Evolutionary conservation across 2,888 invertebrate genomes (phyloP).

Genomic region (Hirtodrosophila histrioides): DNA sequence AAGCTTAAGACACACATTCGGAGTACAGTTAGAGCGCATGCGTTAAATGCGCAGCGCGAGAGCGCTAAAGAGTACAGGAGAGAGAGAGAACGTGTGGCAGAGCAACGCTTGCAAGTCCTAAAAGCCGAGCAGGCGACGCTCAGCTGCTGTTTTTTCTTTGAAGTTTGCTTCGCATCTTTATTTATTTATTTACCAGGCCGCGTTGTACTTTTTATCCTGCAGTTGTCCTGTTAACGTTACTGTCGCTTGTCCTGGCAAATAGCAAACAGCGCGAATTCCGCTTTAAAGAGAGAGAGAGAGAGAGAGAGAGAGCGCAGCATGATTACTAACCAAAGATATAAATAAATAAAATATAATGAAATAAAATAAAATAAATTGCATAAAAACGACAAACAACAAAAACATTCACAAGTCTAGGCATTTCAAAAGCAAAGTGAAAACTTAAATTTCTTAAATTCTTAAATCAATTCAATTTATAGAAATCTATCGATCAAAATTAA

Average conservation of each 20-base stretch:
- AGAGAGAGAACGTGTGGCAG: slow-evolving; percentile 3
- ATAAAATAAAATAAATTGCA: too few species aligned
- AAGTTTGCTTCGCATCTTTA: slow-evolving; percentile 73
- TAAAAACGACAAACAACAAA: background rate
- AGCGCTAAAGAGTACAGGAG: slow-evolving; percentile 8
- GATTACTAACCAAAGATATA: too few species aligned
- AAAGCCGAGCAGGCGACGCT: slow-evolving; percentile 21
- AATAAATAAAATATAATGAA: too few species aligned
- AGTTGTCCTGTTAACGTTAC: slow-evolving; percentile 9
- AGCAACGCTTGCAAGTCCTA: slow-evolving; percentile 17
- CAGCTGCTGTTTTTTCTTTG: slow-evolving; percentile 71
- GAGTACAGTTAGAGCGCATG: slow-evolving; percentile 50
- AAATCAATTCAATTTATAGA: slow-evolving; percentile 23
- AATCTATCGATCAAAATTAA: slow-evolving; percentile 57
- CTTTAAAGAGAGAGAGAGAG: background rate
- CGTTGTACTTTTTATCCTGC: slow-evolving; percentile 36
- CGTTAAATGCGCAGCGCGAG: slow-evolving; percentile 16
- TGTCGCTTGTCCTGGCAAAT: slow-evolving; percentile 11
- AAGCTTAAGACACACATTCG: slow-evolving; percentile 51
- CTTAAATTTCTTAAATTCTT: background rate
- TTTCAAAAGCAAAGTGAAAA: background rate
- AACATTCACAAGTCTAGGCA: too few species aligned
- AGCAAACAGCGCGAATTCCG: slow-evolving; percentile 16
- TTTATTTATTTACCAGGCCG: slow-evolving; percentile 73
- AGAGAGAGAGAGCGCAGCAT: too few species aligned